These are phyloP conservation scores for Cyclargus thomasi DNA, from an alignment of 1,140 invertebrate species.

Conservation along the genomic window DNA sequence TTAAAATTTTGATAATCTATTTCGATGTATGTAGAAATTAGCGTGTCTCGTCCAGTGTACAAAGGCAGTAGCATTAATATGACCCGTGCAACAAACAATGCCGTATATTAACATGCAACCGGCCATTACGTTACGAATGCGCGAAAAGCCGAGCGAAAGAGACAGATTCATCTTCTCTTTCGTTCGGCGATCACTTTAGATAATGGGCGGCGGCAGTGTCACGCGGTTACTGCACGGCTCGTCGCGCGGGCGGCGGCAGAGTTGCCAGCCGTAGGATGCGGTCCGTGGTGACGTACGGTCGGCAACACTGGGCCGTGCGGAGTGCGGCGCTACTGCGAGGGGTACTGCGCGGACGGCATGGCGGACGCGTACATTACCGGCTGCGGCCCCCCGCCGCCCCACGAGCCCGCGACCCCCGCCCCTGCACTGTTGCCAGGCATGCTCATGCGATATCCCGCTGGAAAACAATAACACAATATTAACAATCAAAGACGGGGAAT, in stretches of 20 bases:
- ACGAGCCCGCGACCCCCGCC: constrained; percentile 44
- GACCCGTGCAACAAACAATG: not conserved
- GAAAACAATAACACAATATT: constrained; percentile 28
- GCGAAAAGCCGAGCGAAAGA: too few relatives aligned
- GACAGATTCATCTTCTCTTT: too few relatives aligned
- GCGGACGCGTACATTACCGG: constrained; percentile 63
- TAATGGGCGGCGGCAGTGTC: not conserved
- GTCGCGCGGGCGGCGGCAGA: not conserved
- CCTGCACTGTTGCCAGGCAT: constrained; percentile 51
- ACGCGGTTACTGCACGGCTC: constrained; percentile 1
- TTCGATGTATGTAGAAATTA: not conserved
- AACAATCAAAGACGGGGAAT: too few relatives aligned
- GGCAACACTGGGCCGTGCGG: constrained; percentile 1
- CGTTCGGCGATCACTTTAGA: too few relatives aligned
- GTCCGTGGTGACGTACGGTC: constrained; percentile 12
- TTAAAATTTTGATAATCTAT: not conserved
- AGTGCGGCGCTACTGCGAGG: constrained; percentile 53
- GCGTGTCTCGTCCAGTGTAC: constrained; percentile 1
- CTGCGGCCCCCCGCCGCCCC: constrained; percentile 44
- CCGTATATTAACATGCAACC: not conserved
- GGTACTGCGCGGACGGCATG: constrained; percentile 66
- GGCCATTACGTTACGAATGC: not conserved
- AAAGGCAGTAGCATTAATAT: constrained; percentile 22
- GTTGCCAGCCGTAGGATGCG: constrained; percentile 6
- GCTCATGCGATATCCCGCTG: constrained; percentile 66